These are phyloP conservation scores for Apomyelois bistriatella DNA, from an alignment of 2,888 invertebrate species.

Conservation along the genomic window DNA sequence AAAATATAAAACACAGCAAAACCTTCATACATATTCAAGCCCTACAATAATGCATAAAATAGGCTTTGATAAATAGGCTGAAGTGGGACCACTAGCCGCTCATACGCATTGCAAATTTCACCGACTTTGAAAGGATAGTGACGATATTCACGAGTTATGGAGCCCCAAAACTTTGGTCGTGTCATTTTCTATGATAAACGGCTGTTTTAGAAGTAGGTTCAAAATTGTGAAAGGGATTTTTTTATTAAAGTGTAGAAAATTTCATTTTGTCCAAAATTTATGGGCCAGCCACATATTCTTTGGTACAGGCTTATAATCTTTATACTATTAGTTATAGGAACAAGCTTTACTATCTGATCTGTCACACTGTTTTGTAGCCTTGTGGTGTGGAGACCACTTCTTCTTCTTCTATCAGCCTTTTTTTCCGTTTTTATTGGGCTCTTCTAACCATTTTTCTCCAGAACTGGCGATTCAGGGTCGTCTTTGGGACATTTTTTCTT, in stretches of 20 bases:
- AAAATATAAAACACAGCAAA: slow-evolving; percentile 12
- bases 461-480: too few relatives aligned
- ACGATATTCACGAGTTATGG: slow-evolving; percentile 14
- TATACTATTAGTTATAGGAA: too few relatives aligned
- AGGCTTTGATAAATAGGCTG: slow-evolving; percentile 24
- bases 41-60: slow-evolving; percentile 35
- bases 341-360: too few relatives aligned
- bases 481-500: too few relatives aligned
- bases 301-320: background rate
- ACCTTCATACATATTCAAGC: slow-evolving; percentile 41
- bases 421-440: too few relatives aligned
- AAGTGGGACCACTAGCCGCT: slow-evolving; percentile 19
- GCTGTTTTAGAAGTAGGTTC: slow-evolving; percentile 1
- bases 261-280: background rate
- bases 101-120: slow-evolving; percentile 48
- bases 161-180: slow-evolving; percentile 11
- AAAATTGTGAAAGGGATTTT: slow-evolving; percentile 2
- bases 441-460: too few relatives aligned
- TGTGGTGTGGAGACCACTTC: too few relatives aligned
- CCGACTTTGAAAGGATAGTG: slow-evolving; percentile 20
- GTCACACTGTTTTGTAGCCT: too few relatives aligned
- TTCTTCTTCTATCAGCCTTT: too few relatives aligned
- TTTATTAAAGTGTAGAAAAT: background rate
- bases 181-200: slow-evolving; percentile 9
- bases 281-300: background rate